Conservation (phyloP, 2,888 invertebrate genomes). For the Ectemnius lituratus region DNA sequence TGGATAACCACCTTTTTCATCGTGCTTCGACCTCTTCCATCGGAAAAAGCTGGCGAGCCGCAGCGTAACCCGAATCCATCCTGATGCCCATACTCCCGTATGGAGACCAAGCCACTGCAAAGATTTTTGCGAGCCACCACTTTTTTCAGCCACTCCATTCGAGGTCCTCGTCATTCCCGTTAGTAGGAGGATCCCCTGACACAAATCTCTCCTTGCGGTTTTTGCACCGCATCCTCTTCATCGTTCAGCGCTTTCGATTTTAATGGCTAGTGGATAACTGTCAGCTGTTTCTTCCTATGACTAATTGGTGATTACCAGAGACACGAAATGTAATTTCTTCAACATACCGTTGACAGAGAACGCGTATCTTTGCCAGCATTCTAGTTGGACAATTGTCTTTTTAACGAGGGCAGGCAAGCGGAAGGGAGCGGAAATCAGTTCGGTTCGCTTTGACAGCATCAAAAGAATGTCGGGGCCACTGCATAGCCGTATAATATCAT, state of each 20-base stretch:
- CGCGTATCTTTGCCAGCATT: neutral
- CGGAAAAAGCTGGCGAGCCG: no score
- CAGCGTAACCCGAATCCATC: no score
- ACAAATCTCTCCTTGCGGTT: neutral
- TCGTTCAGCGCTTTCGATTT: neutral
- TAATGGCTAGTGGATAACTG: neutral
- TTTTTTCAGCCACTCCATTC: no score
- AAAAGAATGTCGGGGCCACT: slow-evolving; percentile 5
- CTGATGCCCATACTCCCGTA: no score
- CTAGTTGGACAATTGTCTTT: no score
- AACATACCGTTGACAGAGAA: neutral
- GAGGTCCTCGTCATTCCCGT: no score
- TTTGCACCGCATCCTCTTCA: neutral
- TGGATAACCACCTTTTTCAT: no score
- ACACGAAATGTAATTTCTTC: neutral
- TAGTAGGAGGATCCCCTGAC: no score
- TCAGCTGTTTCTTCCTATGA: neutral
- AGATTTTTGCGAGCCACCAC: no score
- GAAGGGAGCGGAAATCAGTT: neutral
- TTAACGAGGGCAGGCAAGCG: neutral
- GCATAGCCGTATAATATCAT: neutral
- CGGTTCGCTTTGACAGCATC: slow-evolving; percentile 11
- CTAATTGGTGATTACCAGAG: neutral
- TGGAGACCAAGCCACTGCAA: no score
- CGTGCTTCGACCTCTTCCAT: no score